Conservation (phyloP, 2,113 vertebrate genomes). For the Cichladusa arquata region DNA sequence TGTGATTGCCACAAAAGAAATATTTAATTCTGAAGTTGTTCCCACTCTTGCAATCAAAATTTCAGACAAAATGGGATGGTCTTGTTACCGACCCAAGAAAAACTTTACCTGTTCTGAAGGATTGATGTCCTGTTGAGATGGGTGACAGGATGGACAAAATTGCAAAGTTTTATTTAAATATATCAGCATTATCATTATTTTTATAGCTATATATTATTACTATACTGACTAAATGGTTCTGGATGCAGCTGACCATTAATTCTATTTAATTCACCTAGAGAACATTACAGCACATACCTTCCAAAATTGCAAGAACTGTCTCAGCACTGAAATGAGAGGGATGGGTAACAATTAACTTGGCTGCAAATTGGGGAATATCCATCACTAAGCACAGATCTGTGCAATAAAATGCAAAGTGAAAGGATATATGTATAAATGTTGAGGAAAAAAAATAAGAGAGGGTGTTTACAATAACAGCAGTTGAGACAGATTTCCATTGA, state of each 20-base stretch:
- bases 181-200: background rate
- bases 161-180: background rate
- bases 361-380: background rate
- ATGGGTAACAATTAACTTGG: background rate
- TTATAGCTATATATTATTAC: too few species aligned
- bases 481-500: background rate
- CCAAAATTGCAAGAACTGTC: background rate
- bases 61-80: background rate
- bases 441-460: background rate
- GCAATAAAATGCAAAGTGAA: background rate
- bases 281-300: background rate
- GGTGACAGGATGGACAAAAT: background rate
- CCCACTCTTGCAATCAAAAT: background rate
- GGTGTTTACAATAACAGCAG: background rate
- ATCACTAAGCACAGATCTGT: background rate
- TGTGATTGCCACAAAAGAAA: background rate
- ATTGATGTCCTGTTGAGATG: accelerated
- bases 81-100: background rate
- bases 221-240: background rate
- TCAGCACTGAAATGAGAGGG: background rate
- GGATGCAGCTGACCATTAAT: background rate
- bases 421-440: background rate
- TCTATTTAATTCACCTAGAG: background rate
- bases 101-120: background rate
- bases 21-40: background rate